Base-by-base conservation (phyloP, 2,797 vertebrate species). In the Syncerus caffer region DNA sequence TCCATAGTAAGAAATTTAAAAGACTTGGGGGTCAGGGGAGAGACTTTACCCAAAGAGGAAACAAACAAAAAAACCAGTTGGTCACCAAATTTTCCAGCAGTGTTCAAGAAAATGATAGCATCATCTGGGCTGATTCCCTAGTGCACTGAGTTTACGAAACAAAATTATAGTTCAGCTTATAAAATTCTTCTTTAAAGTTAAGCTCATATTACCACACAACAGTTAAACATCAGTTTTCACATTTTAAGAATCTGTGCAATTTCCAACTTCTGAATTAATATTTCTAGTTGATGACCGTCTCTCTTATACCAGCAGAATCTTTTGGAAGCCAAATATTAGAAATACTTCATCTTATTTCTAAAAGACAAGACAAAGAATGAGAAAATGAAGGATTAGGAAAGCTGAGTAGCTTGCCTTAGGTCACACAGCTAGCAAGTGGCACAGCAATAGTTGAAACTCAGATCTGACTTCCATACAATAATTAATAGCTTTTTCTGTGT, bases 291-390 rank as follows among this genome's bases (percentile, higher is more conserved):
- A 93, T 67, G 17, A 92, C 23, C 38, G 45, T 74, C 42, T 96
- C 94, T 90, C 62, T 80, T 86, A 67, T 64, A 96, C 80, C 55
- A 94, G 74, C 25, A 96, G 42, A 95, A 95, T 92, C 21, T 94
- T 92, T n/a, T 55, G 4, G 55, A 92, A 90, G 76, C 25, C 47
- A 96, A 87, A 85, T 76, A 96, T 55, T 58, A 93, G 45, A 74
- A 19, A 60, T 58, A 55, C 58, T 51, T 93, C 31, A 92, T 71
- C 96, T 87, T 50, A 93, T 85, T 27, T 87, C 42, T 91, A 92
- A 93, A 83, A 38, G 6, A 57, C 4, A 23, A 67, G 47, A 78
- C 19, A 90, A 91, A 83, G 42, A 95, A 92, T 12, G 27, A 85
- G 38, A 80, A 93, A 62, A 60, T n/a, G 15, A 96, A 92, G 25